phyloP scores from a whole-genome alignment of 1,140 invertebrate genomes.

The Temnothorax longispinosus region DNA sequence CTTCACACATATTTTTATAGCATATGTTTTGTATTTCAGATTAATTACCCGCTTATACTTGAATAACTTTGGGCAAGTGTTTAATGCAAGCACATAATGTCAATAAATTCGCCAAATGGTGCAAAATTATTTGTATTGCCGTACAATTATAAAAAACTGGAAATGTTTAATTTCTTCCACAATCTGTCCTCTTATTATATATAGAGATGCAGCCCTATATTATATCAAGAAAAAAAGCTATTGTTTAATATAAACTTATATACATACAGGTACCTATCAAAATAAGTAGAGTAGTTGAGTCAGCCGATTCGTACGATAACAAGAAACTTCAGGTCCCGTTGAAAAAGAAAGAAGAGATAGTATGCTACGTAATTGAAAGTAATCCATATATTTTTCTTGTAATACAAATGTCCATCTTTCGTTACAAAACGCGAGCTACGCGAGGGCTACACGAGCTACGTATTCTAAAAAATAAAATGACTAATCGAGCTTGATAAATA shows the following conservation, averaged over 20 bases:
- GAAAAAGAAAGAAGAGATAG: slow-evolving; percentile 41
- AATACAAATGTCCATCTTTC: slow-evolving; percentile 54
- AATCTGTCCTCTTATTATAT: slow-evolving; percentile 55
- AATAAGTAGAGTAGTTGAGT: slow-evolving; percentile 68
- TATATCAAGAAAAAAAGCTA: slow-evolving; percentile 46
- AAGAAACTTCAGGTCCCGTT: slow-evolving; percentile 46
- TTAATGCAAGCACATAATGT: slow-evolving; percentile 63
- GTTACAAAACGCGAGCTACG: slow-evolving; percentile 51
- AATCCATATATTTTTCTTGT: slow-evolving; percentile 53
- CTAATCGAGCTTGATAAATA: slow-evolving; percentile 63
- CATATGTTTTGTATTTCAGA: slow-evolving; percentile 63
- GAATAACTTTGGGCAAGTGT: slow-evolving; percentile 47
- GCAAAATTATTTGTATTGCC: slow-evolving; percentile 56
- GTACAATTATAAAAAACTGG: slow-evolving; percentile 49
- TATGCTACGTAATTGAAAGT: slow-evolving; percentile 46
- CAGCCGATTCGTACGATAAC: slow-evolving; percentile 42
- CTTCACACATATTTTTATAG: slow-evolving; percentile 23
- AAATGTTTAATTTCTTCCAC: slow-evolving; percentile 55
- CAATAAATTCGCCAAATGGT: slow-evolving; percentile 72
- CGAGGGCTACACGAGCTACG: slow-evolving; percentile 15
- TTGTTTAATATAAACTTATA: slow-evolving; percentile 65
- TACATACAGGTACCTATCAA: slow-evolving; percentile 60
- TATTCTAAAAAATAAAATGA: slow-evolving; percentile 58
- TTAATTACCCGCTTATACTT: slow-evolving; percentile 62
- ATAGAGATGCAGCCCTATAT: slow-evolving; percentile 36